Evolutionary conservation across 2,113 vertebrate genomes (phyloP).

Genomic region (Pithys albifrons): DNA sequence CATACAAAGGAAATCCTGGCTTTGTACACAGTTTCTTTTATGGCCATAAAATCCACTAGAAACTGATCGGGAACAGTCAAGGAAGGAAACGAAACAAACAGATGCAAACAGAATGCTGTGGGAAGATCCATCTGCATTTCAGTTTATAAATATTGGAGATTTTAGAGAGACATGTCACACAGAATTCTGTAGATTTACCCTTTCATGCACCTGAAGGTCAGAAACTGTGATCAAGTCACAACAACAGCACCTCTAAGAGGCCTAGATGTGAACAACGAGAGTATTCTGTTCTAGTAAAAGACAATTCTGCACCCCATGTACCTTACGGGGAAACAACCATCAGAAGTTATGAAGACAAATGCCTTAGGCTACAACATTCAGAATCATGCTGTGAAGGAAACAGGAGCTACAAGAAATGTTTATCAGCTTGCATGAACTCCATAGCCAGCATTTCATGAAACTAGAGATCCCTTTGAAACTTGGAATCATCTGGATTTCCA

Average conservation of each 20-base stretch:
- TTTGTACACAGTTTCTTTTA: neutral
- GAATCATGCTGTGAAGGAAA: neutral
- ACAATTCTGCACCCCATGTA: neutral
- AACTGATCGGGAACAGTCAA: neutral
- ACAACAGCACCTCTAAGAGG: neutral
- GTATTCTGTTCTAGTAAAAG: neutral
- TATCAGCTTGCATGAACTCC: neutral
- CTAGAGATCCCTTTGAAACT: neutral
- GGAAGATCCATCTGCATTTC: neutral
- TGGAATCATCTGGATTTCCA: neutral
- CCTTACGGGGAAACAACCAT: neutral
- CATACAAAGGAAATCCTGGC: neutral
- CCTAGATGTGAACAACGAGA: neutral
- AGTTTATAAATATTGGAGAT: neutral
- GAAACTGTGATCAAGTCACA: neutral
- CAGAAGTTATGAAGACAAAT: neutral
- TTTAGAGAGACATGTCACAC: neutral
- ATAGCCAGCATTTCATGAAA: neutral
- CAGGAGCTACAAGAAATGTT: neutral
- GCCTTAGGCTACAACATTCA: neutral
- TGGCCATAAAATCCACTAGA: neutral
- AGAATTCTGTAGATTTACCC: neutral
- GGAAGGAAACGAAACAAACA: neutral
- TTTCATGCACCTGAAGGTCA: neutral
- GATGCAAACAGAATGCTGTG: neutral